Conservation (phyloP, 1,140 invertebrate genomes). For the Apis florea region DNA sequence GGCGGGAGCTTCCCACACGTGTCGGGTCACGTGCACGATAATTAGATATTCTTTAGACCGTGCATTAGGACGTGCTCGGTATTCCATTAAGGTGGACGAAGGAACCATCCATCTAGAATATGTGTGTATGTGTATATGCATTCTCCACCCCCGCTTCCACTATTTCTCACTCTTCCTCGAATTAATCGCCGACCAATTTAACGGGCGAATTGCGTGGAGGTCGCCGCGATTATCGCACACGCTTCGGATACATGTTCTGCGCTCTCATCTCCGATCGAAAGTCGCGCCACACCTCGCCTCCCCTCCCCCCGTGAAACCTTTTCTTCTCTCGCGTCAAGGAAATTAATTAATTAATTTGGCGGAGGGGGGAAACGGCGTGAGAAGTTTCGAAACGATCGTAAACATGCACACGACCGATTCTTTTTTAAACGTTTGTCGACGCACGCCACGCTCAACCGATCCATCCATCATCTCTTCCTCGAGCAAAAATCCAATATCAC, state of each 20-base stretch:
- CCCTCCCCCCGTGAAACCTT: not conserved
- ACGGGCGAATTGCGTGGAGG: conserved; percentile 73
- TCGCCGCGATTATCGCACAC: conserved; percentile 58
- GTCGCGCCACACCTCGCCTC: conserved; percentile 19
- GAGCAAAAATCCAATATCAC: not conserved
- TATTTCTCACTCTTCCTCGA: conserved; percentile 20
- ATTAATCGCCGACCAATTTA: conserved; percentile 75
- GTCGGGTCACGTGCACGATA: conserved; percentile 78
- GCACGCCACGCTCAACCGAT: no score
- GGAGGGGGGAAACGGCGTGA: not conserved
- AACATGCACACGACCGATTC: no score
- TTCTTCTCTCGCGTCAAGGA: conserved; percentile 23
- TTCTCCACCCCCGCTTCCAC: not conserved
- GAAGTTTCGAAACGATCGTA: no score
- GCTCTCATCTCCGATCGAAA: conserved; percentile 54
- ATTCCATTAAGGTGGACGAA: conserved; percentile 65
- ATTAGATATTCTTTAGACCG: conserved; percentile 79
- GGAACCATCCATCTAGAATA: conserved; percentile 5
- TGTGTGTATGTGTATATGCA: no score
- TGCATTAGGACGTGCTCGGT: conserved; percentile 70
- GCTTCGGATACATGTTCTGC: conserved; percentile 32
- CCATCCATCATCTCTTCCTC: not conserved
- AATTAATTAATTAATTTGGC: conserved; percentile 51
- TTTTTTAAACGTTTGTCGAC: no score
- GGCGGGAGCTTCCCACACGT: conserved; percentile 77